A percentile compares a stretch with the other conserved stretches of the same genome.
These are phyloP conservation scores for Pogoniulus pusillus DNA, from an alignment of 2,797 vertebrate genomes.

Conservation along the genomic window DNA sequence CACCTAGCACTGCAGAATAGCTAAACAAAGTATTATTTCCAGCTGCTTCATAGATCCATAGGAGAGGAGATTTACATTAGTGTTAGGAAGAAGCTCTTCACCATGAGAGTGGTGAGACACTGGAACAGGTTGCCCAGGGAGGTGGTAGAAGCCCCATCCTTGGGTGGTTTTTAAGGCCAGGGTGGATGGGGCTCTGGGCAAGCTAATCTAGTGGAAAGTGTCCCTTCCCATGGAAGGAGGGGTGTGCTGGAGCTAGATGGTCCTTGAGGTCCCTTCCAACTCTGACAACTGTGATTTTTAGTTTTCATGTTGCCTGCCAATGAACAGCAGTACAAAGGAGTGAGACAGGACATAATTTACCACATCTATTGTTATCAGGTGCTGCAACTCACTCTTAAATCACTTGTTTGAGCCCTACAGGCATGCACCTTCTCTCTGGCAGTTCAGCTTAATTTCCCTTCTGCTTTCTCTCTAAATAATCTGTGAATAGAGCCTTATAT, in stretches of 20 bases:
- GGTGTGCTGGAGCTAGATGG: no score
- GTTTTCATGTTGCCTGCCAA: not conserved
- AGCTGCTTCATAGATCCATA: not conserved
- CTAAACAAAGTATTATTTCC: not conserved
- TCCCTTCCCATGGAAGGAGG: no score
- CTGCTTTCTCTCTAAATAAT: conserved; percentile 41
- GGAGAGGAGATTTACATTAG: no score
- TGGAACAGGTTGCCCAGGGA: no score
- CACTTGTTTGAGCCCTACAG: not conserved
- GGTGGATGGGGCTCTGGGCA: no score
- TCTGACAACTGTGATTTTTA: not conserved
- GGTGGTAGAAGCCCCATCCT: no score
- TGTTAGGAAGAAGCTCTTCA: no score
- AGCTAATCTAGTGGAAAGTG: no score
- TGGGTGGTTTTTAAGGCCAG: no score
- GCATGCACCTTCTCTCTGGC: not conserved
- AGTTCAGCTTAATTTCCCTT: conserved; percentile 13
- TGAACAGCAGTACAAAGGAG: not conserved
- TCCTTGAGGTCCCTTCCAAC: no score
- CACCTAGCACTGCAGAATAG: not conserved
- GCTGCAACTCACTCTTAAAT: not conserved
- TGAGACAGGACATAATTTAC: not conserved
- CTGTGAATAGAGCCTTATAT: conserved; percentile 35
- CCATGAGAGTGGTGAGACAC: no score
- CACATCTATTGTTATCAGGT: not conserved